Base-by-base conservation (phyloP, 2,888 invertebrate species). In the Eristalinus sepulchralis region DNA sequence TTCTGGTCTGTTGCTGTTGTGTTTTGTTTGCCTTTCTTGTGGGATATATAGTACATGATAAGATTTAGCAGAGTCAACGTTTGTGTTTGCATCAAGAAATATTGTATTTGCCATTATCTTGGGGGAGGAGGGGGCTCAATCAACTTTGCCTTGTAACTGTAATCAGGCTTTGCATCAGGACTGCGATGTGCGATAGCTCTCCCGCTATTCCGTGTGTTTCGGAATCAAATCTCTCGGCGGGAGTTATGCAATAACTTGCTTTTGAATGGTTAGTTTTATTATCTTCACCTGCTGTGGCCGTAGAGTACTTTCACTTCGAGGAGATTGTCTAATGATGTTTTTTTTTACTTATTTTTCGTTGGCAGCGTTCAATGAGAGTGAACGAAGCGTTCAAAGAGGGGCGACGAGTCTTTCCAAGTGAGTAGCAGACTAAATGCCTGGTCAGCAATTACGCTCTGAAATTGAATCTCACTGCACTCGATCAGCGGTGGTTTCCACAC, bases 1-100 rank as follows among this genome's bases (percentile, higher is more conserved):
- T 72, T 76, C 62, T 34, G 53, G 34, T 13, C 11, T 55, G 68
- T 24, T 66, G 33, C 34, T 64, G 64, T 47, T 85, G 57, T 85
- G 57, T 59, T 68, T 36, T 62, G 36, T 62, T 31, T 63, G 82
- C 8, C 64, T 63, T 47, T 6, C 17, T 59, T 57, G 27, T 27
- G 27, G 57, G 22, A 57, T 57, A 57, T 57, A 57, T 57, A 22
- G 22, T 57, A 22, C 67, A 17, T 33, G 33, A 68, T 67, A 22
- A 62, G 27, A 34, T 63, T 63, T 36, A 39, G 22, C 22, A 36
- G 39, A 20, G 36, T 36, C n/a, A n/a, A 10, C 24, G 20, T 53
- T 27, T 27, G 2, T 64, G 53, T 67, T 34, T 66, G 57, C 31
- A 2, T 39, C 36, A 5, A n/a, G 24, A n/a, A 27, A 27, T 66